Percentiles rank a stretch among this genome's conserved stretches.
These are phyloP conservation scores for Kryptolebias marmoratus DNA, from an alignment of 2,113 vertebrate genomes.

Conservation along the genomic window DNA sequence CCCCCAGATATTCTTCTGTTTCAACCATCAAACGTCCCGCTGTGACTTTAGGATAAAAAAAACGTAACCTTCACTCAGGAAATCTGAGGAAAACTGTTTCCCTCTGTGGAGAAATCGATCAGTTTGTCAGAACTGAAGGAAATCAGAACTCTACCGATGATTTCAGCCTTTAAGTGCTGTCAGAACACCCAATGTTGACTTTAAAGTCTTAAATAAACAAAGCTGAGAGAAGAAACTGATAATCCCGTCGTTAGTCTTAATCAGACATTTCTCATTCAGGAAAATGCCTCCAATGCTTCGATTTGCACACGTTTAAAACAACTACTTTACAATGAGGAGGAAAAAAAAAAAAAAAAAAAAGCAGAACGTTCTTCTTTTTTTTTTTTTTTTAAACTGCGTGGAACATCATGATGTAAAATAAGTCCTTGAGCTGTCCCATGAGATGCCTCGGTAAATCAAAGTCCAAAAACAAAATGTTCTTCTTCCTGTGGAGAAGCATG, in stretches of 20 bases:
- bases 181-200: background rate
- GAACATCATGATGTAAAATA: conserved; percentile 24
- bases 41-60: too few species aligned
- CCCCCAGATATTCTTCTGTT: background rate
- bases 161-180: background rate
- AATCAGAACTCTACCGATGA: background rate
- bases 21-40: background rate
- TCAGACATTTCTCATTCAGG: background rate
- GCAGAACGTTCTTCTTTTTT: background rate
- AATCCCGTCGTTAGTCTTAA: background rate
- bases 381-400: too few species aligned
- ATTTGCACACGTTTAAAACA: background rate
- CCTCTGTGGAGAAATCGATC: too few species aligned
- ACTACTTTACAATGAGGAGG: background rate
- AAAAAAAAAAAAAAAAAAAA: background rate
- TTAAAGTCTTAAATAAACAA: background rate
- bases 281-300: background rate
- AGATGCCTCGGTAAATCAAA: conserved; percentile 27
- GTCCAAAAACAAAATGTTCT: conserved; percentile 35
- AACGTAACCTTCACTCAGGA: too few species aligned
- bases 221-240: background rate
- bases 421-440: conserved; percentile 42
- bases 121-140: background rate
- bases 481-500: background rate
- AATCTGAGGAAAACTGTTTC: too few species aligned